Conservation (phyloP, 2,113 vertebrate species). For the Chlamydotis undulata region DNA sequence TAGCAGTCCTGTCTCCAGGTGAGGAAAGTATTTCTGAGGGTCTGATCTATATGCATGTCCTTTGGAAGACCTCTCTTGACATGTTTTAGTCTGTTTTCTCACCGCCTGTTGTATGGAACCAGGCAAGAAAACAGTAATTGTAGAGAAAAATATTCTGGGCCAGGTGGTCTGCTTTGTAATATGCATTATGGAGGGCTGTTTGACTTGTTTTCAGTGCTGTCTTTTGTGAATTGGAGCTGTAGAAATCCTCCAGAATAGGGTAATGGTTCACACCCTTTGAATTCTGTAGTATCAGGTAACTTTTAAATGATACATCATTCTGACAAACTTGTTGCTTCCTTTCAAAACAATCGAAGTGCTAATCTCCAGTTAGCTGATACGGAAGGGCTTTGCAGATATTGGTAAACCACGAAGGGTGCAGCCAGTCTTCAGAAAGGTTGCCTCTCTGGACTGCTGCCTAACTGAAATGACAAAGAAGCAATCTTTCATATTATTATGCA, state of each 20-base stretch:
- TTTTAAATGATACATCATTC: background rate
- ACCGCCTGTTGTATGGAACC: background rate
- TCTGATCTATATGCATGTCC: background rate
- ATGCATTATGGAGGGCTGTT: background rate
- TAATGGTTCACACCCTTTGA: background rate
- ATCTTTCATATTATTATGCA: background rate
- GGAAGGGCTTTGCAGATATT: background rate
- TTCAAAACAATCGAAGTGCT: background rate
- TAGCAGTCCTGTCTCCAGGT: background rate
- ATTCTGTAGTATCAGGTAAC: fast-evolving
- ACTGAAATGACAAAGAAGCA: background rate
- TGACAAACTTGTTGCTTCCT: background rate
- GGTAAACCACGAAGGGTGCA: background rate
- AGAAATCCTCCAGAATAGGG: background rate
- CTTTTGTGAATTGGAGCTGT: background rate
- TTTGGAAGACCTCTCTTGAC: background rate
- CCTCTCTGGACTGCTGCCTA: background rate
- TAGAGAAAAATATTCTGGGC: background rate
- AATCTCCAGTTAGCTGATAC: background rate
- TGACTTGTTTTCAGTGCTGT: background rate
- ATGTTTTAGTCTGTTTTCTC: background rate
- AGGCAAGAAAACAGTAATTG: background rate
- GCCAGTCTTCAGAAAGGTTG: background rate
- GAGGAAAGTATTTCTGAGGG: background rate
- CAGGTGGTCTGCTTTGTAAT: background rate